These are phyloP conservation scores for Phenacoccus solenopsis DNA, from an alignment of 1,140 invertebrate genomes.

Conservation along the genomic window DNA sequence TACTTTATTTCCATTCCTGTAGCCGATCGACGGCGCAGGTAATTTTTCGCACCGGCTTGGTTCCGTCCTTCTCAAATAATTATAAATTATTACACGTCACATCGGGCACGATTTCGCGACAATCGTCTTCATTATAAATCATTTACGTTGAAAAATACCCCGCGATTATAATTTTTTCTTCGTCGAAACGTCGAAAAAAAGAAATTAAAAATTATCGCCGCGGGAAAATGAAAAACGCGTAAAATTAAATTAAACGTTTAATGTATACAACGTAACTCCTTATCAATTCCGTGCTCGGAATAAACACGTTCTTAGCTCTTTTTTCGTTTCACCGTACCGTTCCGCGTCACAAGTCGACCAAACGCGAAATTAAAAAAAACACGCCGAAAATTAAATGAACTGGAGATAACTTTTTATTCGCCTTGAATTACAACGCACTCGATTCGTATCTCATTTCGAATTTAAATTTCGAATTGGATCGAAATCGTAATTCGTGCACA, in stretches of 20 bases:
- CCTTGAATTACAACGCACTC: background rate
- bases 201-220: constrained; percentile 13
- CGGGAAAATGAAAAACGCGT: constrained; percentile 6
- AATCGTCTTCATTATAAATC: no score
- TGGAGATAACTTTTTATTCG: background rate
- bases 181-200: constrained; percentile 3
- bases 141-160: no score
- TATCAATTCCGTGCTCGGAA: constrained; percentile 10
- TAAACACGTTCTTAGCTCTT: constrained; percentile 2
- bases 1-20: no score
- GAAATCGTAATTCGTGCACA: no score
- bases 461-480: background rate
- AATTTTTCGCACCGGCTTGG: no score
- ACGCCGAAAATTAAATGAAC: background rate
- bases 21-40: no score
- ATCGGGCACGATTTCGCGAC: no score
- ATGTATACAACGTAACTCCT: constrained; percentile 5
- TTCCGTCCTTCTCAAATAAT: no score
- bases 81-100: no score
- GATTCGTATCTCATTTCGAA: background rate
- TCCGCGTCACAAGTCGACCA: no score
- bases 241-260: constrained; percentile 7
- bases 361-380: background rate
- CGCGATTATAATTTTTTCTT: background rate
- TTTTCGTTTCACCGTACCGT: no score